Evolutionary conservation across 2,113 vertebrate genomes (phyloP), one percentile per base, ranked within the genome.

Genomic region (Chaetops frenatus): DNA sequence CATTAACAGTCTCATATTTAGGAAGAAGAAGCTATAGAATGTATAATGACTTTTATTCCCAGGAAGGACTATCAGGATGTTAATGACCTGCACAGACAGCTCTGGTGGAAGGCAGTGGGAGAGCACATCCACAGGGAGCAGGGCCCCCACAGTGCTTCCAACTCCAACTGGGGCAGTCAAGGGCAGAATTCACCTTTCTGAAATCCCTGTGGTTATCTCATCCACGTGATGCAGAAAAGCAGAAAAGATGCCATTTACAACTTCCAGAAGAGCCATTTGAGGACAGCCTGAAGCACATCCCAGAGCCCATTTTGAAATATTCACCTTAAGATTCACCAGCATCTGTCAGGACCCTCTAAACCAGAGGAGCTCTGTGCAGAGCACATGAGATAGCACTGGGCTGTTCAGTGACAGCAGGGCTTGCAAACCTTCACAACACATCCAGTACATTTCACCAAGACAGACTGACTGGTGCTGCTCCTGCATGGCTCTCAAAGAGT

Each of bases 311-410:
- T 89, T 40, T 50, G 15, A 83, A 45, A 80, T 15, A 36, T 3
- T 70, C 28, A 61, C 8, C 22, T 50, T 58, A 57, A 17, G 27
- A 69, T 35, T 35, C 71, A n/a, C 1, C 2, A 93, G 67, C 58
- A 38, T 31, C 48, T 25, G 13, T 40, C 62, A 60, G 23, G 44
- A n/a, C 33, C 35, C 5, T 50, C 3, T 22, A 9, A 76, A 36
- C 22, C 27, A 60, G 0, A 1, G 21, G 33, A 76, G 28, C 12
- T 72, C 42, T 24, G 38, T 31, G 56, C 33, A 36, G 47, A 42
- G 67, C 51, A 48, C 2, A 3, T 0, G 0, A 57, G 24, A 38
- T 48, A 16, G 24, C 71, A 12, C 29, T 1, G 1, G 40, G 27
- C n/a, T 79, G 27, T 11, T 42, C 40, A 48, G 3, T 9, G 47